Evolutionary conservation across 2,113 vertebrate species (phyloP).

Genomic region (Lamprotornis superbus): DNA sequence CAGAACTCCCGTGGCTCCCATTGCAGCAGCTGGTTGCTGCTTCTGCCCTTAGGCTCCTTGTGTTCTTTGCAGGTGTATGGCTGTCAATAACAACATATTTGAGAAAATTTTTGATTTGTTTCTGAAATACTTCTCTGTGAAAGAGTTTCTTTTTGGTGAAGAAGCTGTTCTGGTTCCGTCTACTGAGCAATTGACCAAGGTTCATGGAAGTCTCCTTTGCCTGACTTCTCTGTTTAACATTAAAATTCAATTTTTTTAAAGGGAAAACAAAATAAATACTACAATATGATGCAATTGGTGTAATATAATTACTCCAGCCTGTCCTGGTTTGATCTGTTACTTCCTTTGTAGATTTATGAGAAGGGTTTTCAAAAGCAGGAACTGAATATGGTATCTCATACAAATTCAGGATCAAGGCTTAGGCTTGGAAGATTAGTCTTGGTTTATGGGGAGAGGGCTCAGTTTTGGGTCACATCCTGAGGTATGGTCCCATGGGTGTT

Average conservation of each 20-base stretch:
- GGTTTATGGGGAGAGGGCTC: not conserved
- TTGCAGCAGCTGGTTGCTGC: not conserved
- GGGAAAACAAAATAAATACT: not conserved
- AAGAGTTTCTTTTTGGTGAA: not conserved
- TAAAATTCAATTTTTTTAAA: not conserved
- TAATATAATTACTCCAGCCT: not conserved
- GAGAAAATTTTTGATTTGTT: not conserved
- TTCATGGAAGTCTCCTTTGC: not conserved
- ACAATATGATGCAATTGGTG: not conserved
- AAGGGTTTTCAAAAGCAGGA: not conserved
- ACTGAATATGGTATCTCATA: not conserved
- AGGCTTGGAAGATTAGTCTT: not conserved
- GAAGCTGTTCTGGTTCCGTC: not conserved
- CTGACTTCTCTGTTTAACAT: not conserved
- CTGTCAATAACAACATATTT: not conserved
- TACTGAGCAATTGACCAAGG: not conserved
- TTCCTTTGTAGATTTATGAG: not conserved
- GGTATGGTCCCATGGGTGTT: no score
- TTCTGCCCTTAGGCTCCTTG: not conserved
- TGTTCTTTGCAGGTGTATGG: not conserved
- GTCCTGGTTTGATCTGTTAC: not conserved
- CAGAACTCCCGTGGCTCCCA: not conserved
- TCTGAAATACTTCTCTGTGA: not conserved
- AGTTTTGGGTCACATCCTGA: not conserved
- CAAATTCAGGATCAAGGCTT: not conserved